Conservation (phyloP, 2,888 invertebrate species). For the Ptilodon capucinus region DNA sequence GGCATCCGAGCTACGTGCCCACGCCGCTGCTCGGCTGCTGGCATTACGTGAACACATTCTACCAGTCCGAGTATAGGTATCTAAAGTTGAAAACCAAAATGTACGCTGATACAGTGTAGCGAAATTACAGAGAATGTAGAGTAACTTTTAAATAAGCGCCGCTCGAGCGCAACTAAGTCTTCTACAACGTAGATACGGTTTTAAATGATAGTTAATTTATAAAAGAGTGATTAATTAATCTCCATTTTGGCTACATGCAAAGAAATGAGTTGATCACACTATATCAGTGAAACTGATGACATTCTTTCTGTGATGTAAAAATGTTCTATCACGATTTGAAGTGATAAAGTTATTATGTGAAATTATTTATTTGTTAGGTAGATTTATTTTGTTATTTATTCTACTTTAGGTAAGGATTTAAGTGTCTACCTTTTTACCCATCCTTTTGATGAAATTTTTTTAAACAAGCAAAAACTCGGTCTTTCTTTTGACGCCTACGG, state of each 20-base stretch:
- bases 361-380: too few species aligned
- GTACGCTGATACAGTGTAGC: slow-evolving; percentile 64
- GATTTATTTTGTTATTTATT: too few species aligned
- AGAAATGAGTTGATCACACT: too few species aligned
- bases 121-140: not conserved
- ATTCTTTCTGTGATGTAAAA: not conserved
- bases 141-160: too few species aligned
- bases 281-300: not conserved
- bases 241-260: too few species aligned
- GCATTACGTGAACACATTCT: slow-evolving; percentile 48
- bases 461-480: too few species aligned
- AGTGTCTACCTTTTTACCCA: too few species aligned
- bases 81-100: slow-evolving; percentile 61
- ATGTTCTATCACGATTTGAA: not conserved
- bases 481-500: too few species aligned
- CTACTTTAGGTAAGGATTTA: too few species aligned
- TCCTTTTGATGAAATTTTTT: too few species aligned
- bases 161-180: not conserved
- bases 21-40: slow-evolving; percentile 41
- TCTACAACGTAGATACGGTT: not conserved
- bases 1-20: slow-evolving; percentile 74
- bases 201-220: too few species aligned
- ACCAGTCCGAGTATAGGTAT: slow-evolving; percentile 67
- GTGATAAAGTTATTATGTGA: not conserved
- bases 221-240: too few species aligned